Percentiles rank a stretch among this genome's conserved stretches.
Evolutionary conservation across 2,113 vertebrate species (phyloP).

Genomic region (Willisornis vidua): DNA sequence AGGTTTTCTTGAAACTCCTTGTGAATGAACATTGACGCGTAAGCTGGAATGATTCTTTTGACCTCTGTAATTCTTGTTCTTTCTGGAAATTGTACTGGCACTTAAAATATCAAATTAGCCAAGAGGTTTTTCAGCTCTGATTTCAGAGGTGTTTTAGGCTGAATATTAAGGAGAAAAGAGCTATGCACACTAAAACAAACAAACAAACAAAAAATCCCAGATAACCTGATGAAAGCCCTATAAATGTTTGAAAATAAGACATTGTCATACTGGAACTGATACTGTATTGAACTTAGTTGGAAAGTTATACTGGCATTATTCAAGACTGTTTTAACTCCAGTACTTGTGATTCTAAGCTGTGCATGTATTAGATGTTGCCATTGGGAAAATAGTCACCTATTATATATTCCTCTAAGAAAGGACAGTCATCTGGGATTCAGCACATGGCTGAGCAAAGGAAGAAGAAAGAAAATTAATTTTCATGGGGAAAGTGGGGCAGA

Average conservation of each 20-base stretch:
- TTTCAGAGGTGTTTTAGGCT: background rate
- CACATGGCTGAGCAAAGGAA: background rate
- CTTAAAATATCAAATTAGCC: slow-evolving; percentile 6
- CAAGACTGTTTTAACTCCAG: slow-evolving; percentile 12
- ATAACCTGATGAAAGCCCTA: slow-evolving; percentile 11
- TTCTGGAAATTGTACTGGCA: background rate
- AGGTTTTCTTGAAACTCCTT: background rate
- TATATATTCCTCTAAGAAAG: background rate
- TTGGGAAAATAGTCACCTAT: slow-evolving; percentile 8
- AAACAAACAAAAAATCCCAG: background rate
- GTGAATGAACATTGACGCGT: background rate
- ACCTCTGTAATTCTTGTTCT: background rate
- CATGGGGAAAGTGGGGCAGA: background rate
- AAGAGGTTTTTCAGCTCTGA: background rate
- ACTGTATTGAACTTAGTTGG: background rate
- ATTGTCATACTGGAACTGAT: background rate
- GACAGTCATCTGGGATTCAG: background rate
- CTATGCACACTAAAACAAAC: background rate
- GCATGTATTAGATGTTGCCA: slow-evolving; percentile 2
- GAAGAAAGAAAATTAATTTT: slow-evolving; percentile 22
- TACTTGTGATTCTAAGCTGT: slow-evolving; percentile 31
- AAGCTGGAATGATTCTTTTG: background rate
- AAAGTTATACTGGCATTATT: background rate
- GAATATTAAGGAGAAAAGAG: slow-evolving; percentile 1
- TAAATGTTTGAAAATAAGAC: slow-evolving; percentile 28